Evolutionary conservation across 2,888 invertebrate genomes (phyloP).

Genomic region (Agonopterix heracliana): DNA sequence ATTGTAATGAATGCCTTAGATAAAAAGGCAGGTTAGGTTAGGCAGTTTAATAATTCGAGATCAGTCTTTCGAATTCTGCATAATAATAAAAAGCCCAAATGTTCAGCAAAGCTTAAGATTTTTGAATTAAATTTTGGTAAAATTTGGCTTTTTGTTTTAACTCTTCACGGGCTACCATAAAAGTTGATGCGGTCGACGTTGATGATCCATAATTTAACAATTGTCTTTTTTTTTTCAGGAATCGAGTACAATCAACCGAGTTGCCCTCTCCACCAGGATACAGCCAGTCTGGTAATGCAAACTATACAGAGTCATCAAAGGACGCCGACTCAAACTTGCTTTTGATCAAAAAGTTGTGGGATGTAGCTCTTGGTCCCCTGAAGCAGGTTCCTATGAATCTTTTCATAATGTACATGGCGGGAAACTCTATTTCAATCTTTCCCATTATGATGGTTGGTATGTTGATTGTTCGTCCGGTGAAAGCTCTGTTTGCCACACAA

Average conservation of each 20-base stretch:
- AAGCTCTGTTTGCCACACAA: constrained; percentile 93
- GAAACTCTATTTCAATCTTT: constrained; percentile 98
- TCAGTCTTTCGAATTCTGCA: too few species aligned
- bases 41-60: too few species aligned
- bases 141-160: too few species aligned
- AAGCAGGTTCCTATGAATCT: constrained; percentile 99
- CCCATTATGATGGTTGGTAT: constrained; percentile 99
- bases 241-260: constrained; percentile 57
- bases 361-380: constrained; percentile 94
- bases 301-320: constrained; percentile 85
- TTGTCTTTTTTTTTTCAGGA: constrained; percentile 32
- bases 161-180: too few species aligned
- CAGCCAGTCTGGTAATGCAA: constrained; percentile 82
- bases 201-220: too few species aligned
- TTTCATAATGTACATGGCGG: constrained; percentile 99
- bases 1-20: too few species aligned
- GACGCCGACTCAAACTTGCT: constrained; percentile 90
- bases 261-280: constrained; percentile 90
- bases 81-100: too few species aligned
- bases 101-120: too few species aligned
- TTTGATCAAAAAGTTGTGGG: constrained; percentile 97
- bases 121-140: too few species aligned
- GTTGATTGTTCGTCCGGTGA: constrained; percentile 96
- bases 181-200: too few species aligned
- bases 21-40: too few species aligned